Percentiles rank a stretch among this genome's conserved stretches.
Conservation (phyloP, 2,888 invertebrate genomes). For the Drosophila fungiperda region DNA sequence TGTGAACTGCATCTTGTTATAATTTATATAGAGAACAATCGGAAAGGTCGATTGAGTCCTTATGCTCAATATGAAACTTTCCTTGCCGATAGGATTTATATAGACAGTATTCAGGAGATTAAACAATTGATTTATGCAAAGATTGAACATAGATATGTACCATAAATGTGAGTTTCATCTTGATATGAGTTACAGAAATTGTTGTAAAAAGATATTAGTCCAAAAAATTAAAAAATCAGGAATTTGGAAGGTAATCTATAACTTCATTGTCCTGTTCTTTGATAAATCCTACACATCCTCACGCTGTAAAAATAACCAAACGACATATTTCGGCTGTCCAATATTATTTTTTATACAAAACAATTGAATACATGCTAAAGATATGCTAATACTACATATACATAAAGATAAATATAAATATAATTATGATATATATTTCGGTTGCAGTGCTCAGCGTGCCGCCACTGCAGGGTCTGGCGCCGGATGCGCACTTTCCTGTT, state of each 20-base stretch:
- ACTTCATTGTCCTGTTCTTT: not conserved
- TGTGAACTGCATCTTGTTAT: not conserved
- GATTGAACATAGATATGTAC: not conserved
- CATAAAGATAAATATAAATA: conserved; percentile 4
- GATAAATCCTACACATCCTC: not conserved
- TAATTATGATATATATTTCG: conserved; percentile 8
- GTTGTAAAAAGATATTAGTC: too few relatives aligned
- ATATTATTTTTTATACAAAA: conserved; percentile 10
- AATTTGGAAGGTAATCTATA: too few relatives aligned
- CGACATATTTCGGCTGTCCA: not conserved
- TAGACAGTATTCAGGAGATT: too few relatives aligned
- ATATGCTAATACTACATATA: conserved; percentile 11
- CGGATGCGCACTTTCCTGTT: conserved; percentile 84
- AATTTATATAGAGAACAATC: not conserved
- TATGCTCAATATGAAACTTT: too few relatives aligned
- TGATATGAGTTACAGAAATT: too few relatives aligned
- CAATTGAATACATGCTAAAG: conserved; percentile 2
- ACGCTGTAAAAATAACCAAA: not conserved
- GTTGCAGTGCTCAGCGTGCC: conserved; percentile 81
- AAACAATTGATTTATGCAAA: not conserved
- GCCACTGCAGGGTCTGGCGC: conserved; percentile 80
- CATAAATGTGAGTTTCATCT: too few relatives aligned
- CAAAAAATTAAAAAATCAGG: too few relatives aligned
- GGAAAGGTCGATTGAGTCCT: too few relatives aligned
- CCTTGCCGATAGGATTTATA: not conserved